These are phyloP conservation scores for Microctenopoma lineatum DNA, from an alignment of 2,797 vertebrate species.

Conservation along the genomic window DNA sequence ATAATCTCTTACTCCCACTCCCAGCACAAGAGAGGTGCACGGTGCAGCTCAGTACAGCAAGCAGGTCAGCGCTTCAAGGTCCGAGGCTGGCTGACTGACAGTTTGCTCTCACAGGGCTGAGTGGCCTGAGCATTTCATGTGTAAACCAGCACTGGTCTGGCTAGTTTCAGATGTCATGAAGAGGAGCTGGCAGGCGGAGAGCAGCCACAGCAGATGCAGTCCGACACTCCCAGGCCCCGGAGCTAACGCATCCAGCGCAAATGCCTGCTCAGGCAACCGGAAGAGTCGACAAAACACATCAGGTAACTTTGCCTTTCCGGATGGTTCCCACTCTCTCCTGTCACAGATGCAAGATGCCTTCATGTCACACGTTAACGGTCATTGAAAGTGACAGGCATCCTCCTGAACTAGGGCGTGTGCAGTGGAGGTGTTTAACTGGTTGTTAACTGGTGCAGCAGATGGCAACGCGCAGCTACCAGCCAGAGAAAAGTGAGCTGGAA, in stretches of 20 bases:
- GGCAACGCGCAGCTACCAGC: slow-evolving; percentile 22
- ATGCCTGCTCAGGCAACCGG: slow-evolving; percentile 84
- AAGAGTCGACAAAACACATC: slow-evolving; percentile 88
- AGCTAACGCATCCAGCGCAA: slow-evolving; percentile 76
- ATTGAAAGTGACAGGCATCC: slow-evolving; percentile 81
- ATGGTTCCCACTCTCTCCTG: slow-evolving; percentile 80
- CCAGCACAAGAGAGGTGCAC: slow-evolving; percentile 30
- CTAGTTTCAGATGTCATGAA: slow-evolving; percentile 87
- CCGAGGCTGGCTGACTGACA: slow-evolving; percentile 75
- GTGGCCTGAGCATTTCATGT: slow-evolving; percentile 84
- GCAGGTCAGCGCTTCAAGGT: slow-evolving; percentile 78
- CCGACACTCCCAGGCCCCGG: slow-evolving; percentile 83
- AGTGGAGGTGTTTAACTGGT: slow-evolving; percentile 60
- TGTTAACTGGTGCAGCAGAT: slow-evolving; percentile 49
- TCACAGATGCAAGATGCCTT: slow-evolving; percentile 71
- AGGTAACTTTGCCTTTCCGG: slow-evolving; percentile 83
- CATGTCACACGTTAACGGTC: slow-evolving; percentile 67
- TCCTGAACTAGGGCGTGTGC: slow-evolving; percentile 19
- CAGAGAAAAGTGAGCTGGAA: slow-evolving; percentile 6
- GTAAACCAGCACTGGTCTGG: slow-evolving; percentile 84
- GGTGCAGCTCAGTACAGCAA: slow-evolving; percentile 64
- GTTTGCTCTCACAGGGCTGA: slow-evolving; percentile 81
- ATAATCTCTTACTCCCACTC: slow-evolving; percentile 28
- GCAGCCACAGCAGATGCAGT: slow-evolving; percentile 84
- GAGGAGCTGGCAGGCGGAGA: slow-evolving; percentile 78